phyloP scores from a whole-genome alignment of 2,888 invertebrate species.

The Ecliptopera silaceata region DNA sequence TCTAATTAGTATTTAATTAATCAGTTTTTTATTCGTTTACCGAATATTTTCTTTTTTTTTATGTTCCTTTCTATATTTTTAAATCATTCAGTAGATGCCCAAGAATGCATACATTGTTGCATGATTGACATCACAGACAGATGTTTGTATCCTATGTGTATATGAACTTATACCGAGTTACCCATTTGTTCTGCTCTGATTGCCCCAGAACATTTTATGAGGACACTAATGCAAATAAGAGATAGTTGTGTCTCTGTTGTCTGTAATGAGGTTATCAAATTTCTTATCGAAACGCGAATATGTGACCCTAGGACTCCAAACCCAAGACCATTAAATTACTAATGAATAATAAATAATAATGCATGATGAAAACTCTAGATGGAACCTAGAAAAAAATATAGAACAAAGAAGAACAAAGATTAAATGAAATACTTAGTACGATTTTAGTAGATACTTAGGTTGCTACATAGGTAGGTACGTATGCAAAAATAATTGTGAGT shows the following conservation, averaged over 20 bases:
- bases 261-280: conserved; percentile 17
- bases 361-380: no score
- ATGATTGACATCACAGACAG: background rate
- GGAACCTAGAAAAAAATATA: no score
- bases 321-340: background rate
- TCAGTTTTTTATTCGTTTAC: no score
- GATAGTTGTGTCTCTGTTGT: conserved; percentile 3
- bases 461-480: no score
- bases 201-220: background rate
- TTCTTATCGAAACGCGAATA: conserved; percentile 16
- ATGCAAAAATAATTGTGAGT: no score
- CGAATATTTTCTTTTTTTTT: no score
- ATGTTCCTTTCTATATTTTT: no score
- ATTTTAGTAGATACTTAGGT: no score
- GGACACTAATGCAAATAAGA: conserved; percentile 2
- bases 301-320: conserved; percentile 10
- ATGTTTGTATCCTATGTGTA: background rate
- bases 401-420: no score
- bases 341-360: background rate
- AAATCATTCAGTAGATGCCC: background rate
- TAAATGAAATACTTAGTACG: no score
- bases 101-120: background rate
- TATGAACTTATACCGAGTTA: background rate
- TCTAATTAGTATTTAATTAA: no score
- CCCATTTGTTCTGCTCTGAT: conserved; percentile 3